A percentile compares a stretch with the other conserved stretches of the same genome.
phyloP scores from a whole-genome alignment of 2,888 invertebrate genomes.

The Agonopterix arenella region DNA sequence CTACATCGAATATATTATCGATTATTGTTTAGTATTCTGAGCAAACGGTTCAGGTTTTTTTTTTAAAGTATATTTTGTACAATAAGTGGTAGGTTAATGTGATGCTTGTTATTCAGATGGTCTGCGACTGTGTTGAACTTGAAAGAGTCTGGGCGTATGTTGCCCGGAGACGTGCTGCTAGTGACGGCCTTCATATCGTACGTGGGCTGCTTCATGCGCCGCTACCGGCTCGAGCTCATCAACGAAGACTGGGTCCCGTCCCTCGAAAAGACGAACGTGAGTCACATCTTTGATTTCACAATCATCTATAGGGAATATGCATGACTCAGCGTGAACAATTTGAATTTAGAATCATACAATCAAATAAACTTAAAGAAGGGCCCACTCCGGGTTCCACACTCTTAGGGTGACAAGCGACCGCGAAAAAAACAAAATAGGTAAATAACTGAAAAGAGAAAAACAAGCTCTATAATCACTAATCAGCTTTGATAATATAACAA shows the following conservation, averaged over 20 bases:
- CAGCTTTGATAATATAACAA: too few relatives aligned
- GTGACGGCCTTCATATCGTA: slow-evolving; percentile 96
- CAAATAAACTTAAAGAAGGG: too few relatives aligned
- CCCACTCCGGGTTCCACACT: too few relatives aligned
- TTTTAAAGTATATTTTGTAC: not conserved
- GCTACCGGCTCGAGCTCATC: slow-evolving; percentile 87
- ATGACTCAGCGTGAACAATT: too few relatives aligned
- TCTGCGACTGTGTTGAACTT: slow-evolving; percentile 74
- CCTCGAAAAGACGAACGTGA: slow-evolving; percentile 80
- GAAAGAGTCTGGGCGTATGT: slow-evolving; percentile 82
- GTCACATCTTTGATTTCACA: not conserved
- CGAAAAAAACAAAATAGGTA: too few relatives aligned
- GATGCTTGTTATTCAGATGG: slow-evolving; percentile 47
- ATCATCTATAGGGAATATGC: too few relatives aligned
- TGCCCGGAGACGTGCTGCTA: slow-evolving; percentile 93
- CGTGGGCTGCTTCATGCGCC: slow-evolving; percentile 93
- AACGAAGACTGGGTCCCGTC: slow-evolving; percentile 88
- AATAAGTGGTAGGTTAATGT: not conserved
- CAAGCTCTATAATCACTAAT: too few relatives aligned
- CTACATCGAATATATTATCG: too few relatives aligned
- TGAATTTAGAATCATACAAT: too few relatives aligned
- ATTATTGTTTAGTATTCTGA: not conserved
- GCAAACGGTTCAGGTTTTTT: not conserved
- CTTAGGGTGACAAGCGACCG: too few relatives aligned
- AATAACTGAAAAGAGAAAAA: too few relatives aligned